Conservation (phyloP, 2,797 vertebrate species). For the Chanos chanos region DNA sequence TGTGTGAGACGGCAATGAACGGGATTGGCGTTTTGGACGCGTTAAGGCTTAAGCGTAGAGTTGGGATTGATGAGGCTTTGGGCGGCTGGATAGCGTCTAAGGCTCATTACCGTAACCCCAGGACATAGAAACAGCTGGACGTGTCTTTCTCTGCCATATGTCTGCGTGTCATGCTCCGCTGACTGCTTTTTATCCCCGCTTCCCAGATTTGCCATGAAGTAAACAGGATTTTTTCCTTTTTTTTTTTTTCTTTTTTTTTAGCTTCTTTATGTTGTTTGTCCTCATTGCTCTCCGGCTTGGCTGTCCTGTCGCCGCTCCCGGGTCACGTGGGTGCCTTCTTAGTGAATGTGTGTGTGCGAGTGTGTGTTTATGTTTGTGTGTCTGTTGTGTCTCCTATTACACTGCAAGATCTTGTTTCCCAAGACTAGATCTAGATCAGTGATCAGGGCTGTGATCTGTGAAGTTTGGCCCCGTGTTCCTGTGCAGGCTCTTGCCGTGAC, state of each 20-base stretch:
- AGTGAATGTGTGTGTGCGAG: neutral
- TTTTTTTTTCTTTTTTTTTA: slow-evolving; percentile 19
- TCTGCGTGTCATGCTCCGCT: slow-evolving; percentile 39
- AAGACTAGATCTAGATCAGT: slow-evolving; percentile 19
- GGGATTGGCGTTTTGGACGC: slow-evolving; percentile 12
- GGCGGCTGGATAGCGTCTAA: slow-evolving; percentile 43
- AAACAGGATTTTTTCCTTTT: slow-evolving; percentile 30
- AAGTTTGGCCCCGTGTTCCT: slow-evolving; percentile 6
- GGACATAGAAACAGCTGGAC: slow-evolving; percentile 53
- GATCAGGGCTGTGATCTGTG: slow-evolving; percentile 18
- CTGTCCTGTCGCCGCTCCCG: slow-evolving; percentile 5
- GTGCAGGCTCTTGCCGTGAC: neutral
- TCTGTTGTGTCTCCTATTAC: slow-evolving; percentile 32
- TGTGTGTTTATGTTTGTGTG: neutral
- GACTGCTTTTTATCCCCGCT: slow-evolving; percentile 44
- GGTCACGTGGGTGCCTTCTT: slow-evolving; percentile 18
- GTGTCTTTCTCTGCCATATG: slow-evolving; percentile 43
- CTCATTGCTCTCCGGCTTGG: slow-evolving; percentile 6
- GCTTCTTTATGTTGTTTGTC: neutral
- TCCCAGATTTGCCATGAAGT: slow-evolving; percentile 41
- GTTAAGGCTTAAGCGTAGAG: slow-evolving; percentile 29
- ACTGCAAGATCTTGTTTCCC: slow-evolving; percentile 31
- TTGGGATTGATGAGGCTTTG: slow-evolving; percentile 47
- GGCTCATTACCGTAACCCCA: slow-evolving; percentile 49
- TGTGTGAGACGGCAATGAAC: neutral